phyloP scores from a whole-genome alignment of 2,113 vertebrate species.

The Pseudorhombus dupliciocellatus region DNA sequence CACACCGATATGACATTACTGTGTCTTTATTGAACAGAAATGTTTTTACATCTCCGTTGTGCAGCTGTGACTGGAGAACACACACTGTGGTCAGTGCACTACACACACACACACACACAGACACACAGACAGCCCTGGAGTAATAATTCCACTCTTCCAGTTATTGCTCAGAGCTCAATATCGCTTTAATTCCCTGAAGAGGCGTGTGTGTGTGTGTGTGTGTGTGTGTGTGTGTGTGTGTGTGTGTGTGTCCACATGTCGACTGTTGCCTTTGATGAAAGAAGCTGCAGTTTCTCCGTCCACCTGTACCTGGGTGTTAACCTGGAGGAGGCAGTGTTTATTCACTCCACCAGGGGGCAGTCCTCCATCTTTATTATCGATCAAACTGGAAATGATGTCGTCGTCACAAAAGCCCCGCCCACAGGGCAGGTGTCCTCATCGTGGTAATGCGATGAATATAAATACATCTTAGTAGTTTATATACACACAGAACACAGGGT shows the following conservation, averaged over 20 bases:
- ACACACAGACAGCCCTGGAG: slow-evolving; percentile 34
- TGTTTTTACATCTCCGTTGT: slow-evolving; percentile 1
- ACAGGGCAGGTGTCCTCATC: too few species aligned
- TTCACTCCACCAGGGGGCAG: too few species aligned
- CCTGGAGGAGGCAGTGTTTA: too few species aligned
- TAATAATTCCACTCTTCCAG: slow-evolving; percentile 56
- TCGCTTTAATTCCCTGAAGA: not conserved
- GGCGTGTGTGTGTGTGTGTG: slow-evolving; percentile 26
- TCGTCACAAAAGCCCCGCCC: too few species aligned
- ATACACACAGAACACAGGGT: too few species aligned
- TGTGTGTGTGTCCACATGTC: slow-evolving; percentile 33
- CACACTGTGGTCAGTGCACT: not conserved
- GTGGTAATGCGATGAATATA: too few species aligned
- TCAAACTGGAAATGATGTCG: too few species aligned
- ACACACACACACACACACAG: not conserved
- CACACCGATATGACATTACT: not conserved
- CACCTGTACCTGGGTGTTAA: not conserved
- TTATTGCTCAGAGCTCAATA: slow-evolving; percentile 38
- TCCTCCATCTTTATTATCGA: too few species aligned
- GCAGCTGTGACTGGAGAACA: slow-evolving; percentile 1
- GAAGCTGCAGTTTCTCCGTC: not conserved
- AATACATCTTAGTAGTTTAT: too few species aligned
- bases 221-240: not conserved
- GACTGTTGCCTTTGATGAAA: slow-evolving; percentile 65
- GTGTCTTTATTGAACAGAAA: not conserved